Conservation (phyloP, 2,888 invertebrate genomes). For the Eristalis arbustorum region DNA sequence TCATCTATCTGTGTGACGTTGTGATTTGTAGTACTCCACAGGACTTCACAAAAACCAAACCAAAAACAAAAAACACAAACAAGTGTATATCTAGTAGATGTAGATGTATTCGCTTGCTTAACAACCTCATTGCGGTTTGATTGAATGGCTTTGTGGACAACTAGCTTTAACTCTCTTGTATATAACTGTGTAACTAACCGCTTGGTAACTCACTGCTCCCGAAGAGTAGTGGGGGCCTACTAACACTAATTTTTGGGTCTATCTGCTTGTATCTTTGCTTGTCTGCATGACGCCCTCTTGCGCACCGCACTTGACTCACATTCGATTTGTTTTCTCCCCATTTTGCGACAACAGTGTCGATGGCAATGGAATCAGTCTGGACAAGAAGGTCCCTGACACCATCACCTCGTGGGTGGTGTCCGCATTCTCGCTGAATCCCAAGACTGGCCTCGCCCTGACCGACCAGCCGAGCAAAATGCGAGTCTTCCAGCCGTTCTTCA, state of each 20-base stretch:
- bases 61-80: slow-evolving; percentile 9
- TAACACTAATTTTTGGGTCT: slow-evolving; percentile 38
- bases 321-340: not conserved
- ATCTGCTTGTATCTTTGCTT: slow-evolving; percentile 6
- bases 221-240: slow-evolving; percentile 3
- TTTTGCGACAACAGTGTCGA: slow-evolving; percentile 72
- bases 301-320: not conserved
- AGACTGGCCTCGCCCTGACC: slow-evolving; percentile 88
- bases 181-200: not conserved
- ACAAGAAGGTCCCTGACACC: slow-evolving; percentile 87
- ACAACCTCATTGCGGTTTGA: slow-evolving; percentile 18
- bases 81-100: not conserved
- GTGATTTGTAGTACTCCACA: slow-evolving; percentile 3
- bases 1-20: not conserved
- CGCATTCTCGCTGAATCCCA: slow-evolving; percentile 89
- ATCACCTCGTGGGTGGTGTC: slow-evolving; percentile 92
- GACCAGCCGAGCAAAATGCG: slow-evolving; percentile 85
- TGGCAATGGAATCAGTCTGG: slow-evolving; percentile 72
- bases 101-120: not conserved
- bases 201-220: not conserved
- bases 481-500: slow-evolving; percentile 91
- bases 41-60: not conserved
- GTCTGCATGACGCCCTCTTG: not conserved
- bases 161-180: not conserved
- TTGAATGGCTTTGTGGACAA: not conserved